Conservation (phyloP, 2,888 invertebrate species). For the Leptopterna dolabrata region DNA sequence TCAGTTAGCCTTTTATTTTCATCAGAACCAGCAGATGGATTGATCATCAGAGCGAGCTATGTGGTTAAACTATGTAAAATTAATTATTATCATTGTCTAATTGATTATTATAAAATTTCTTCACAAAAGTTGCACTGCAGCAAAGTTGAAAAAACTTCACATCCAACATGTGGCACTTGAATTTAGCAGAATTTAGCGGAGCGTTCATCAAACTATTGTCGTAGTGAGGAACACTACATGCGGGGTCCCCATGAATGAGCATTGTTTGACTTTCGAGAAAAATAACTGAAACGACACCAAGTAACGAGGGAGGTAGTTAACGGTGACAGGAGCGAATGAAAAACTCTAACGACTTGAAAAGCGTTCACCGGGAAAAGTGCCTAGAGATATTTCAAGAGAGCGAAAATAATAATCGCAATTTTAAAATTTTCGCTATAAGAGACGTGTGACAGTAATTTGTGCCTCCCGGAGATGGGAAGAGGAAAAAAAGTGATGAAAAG, state of each 20-base stretch:
- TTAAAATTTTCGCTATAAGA: conserved; percentile 14
- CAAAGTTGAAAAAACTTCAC: too few relatives aligned
- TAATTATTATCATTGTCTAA: too few relatives aligned
- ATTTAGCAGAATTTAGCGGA: too few relatives aligned
- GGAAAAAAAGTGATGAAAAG: conserved; percentile 8
- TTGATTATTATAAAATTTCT: too few relatives aligned
- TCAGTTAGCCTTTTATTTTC: too few relatives aligned
- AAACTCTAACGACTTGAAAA: neutral
- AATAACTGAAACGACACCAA: neutral
- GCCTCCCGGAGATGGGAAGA: neutral
- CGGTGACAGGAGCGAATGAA: neutral
- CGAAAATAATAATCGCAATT: conserved; percentile 24
- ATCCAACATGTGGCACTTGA: too few relatives aligned
- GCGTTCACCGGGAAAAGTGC: neutral
- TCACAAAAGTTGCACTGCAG: too few relatives aligned
- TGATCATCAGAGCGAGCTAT: too few relatives aligned
- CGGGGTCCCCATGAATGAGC: neutral
- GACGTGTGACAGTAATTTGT: neutral
- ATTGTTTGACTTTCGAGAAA: neutral
- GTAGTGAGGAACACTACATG: too few relatives aligned
- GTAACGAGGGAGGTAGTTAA: conserved; percentile 19
- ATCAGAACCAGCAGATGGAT: too few relatives aligned
- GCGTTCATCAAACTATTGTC: too few relatives aligned
- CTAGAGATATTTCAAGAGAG: conserved; percentile 17
- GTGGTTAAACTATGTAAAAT: too few relatives aligned